Conservation (phyloP, 1,140 invertebrate species). For the Drosophila lowei region DNA sequence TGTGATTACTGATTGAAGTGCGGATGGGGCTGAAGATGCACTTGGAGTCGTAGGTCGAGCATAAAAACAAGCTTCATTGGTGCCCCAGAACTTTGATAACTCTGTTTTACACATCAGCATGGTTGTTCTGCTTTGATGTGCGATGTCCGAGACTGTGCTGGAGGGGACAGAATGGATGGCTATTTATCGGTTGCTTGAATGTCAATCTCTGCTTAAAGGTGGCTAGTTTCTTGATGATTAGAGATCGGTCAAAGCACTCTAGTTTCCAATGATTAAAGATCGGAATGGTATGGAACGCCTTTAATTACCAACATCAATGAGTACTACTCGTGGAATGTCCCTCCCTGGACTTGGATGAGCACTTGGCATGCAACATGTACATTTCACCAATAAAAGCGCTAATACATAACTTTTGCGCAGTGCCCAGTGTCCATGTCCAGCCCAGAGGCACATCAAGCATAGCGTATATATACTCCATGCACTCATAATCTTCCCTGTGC, state of each 20-base stretch:
- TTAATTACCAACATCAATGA: slow-evolving; percentile 44
- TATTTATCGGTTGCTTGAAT: slow-evolving; percentile 29
- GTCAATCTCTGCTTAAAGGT: background rate
- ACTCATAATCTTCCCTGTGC: slow-evolving; percentile 40
- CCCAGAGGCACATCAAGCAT: slow-evolving; percentile 33
- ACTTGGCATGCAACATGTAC: slow-evolving; percentile 65
- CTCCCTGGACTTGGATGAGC: slow-evolving; percentile 37
- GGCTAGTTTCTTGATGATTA: background rate
- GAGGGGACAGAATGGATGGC: background rate
- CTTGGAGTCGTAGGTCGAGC: slow-evolving; percentile 9
- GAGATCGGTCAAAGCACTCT: background rate
- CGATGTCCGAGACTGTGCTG: background rate
- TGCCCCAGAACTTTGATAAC: slow-evolving; percentile 60
- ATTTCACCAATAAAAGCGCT: slow-evolving; percentile 75
- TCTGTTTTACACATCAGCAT: slow-evolving; percentile 47
- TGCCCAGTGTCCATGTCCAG: slow-evolving; percentile 12
- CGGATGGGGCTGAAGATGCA: slow-evolving; percentile 38
- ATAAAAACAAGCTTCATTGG: slow-evolving; percentile 30
- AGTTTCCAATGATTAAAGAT: slow-evolving; percentile 10
- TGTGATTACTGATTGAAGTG: slow-evolving; percentile 77
- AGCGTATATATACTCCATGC: background rate
- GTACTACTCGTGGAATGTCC: no score
- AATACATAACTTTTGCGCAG: slow-evolving; percentile 60
- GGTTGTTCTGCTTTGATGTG: background rate
- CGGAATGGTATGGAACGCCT: slow-evolving; percentile 27